Base-by-base conservation (phyloP, 2,797 vertebrate genomes). In the Xiphophorus birchmanni region DNA sequence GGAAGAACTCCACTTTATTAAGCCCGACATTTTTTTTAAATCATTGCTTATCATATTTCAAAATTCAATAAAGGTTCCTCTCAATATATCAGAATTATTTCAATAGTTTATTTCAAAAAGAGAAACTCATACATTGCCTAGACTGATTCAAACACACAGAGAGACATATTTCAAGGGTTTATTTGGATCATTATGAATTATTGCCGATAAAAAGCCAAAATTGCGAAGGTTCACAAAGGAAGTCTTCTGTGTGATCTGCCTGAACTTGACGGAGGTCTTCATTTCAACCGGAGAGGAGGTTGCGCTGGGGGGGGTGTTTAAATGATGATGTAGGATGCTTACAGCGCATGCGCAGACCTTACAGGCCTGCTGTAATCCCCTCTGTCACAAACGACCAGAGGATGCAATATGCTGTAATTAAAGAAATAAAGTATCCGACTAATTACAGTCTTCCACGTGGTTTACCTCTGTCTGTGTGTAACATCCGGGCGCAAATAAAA, bases 361-460 rank as follows among this genome's bases (percentile, higher is more conserved):
- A 65, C 54, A 76, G 86, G 82, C 86, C 89, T 86, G 75, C 82
- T 73, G 72, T 88, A 92, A 94, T 90, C 80, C 80, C 71, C 78
- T 89, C 84, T 89, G 84, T 87, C 65, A 90, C 73, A 89, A 87
- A 90, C 73, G 92, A 87, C 74, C 85, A 76, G 79, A 91, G 86
- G 83, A 85, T 84, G 80, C 86, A 80, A 86, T 84, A 78, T 81
- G 58, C 56, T 79, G 79, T 84, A 81, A 92, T 93, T 89, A 90
- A 85, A 74, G 81, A 76, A 58, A 44, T n/a, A 84, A 81, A 72
- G 35, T 82, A 89, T 80, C 83, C 69, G 2, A 11, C 86, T 84
- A 90, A 89, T 92, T 86, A 86, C 40, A 80, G 40, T 0, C 48
- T 69, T 52, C 6, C 73, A 35, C 58, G 45, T 60, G 40, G 54